Evolutionary conservation across 1,140 invertebrate species (phyloP), one percentile per base, ranked within the genome.

Genomic region (Drosophila asahinai): DNA sequence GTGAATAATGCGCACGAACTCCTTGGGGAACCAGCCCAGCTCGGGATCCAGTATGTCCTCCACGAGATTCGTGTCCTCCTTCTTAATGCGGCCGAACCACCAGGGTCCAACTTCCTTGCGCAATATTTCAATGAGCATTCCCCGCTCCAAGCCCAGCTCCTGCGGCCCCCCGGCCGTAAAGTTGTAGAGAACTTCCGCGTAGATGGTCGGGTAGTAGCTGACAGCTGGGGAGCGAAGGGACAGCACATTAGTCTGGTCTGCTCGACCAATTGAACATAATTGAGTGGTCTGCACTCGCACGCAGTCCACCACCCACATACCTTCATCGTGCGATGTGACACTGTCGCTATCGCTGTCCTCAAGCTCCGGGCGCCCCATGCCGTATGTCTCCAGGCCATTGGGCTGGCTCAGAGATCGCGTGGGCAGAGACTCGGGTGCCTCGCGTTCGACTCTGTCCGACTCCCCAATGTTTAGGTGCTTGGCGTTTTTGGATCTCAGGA

Each of bases 391-490:
- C 68, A 96, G 94, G 78, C 96, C 96, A 72, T 96, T 94, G 55
- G 96, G 96, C 81, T 96, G 96, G 86, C 96, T 96, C 19, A 96
- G 93, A 6, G 96, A 96, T 36, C 96, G 93, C 64, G 95, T 94
- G 62, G 96, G 93, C 83, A 95, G 94, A 43, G 95, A 94, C 90
- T 94, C 93, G 72, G 93, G 94, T 79, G 93, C 86, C 22, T 86
- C 75, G 17, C 87, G 79, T 15, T 92, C 87, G 3, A 55, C 57
- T 14, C 61, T 70, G 25, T 66, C 62, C 8, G 58, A 51, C 27
- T 55, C 74, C 11, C 52, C 71, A 1, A 67, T 55, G 62, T 73
- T 62, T 2, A 76, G 57, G 7, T 89, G 80, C 43, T 72, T 84
- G 30, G 72, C 58, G 8, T 63, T 71, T 25, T 80, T 86, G 7